These are phyloP conservation scores for Diogma glabrata DNA, from an alignment of 2,888 invertebrate species.

Conservation along the genomic window DNA sequence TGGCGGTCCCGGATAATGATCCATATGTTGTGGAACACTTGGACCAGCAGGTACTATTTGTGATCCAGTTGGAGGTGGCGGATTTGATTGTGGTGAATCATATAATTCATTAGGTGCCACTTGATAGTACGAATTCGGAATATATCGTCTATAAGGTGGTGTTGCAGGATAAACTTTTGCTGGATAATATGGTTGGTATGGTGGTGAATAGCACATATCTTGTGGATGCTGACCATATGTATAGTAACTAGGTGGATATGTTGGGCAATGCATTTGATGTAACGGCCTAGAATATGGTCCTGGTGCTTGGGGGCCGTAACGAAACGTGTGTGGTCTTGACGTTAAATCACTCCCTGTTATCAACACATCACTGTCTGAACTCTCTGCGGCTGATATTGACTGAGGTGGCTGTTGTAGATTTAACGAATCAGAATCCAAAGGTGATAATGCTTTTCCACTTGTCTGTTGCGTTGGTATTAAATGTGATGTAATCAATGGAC, in stretches of 20 bases:
- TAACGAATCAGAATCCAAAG: conserved; percentile 33
- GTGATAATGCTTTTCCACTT: conserved; percentile 31
- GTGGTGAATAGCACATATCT: conserved; percentile 39
- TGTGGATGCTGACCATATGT: conserved; percentile 24
- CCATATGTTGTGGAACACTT: conserved; percentile 36
- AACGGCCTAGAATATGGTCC: conserved; percentile 30
- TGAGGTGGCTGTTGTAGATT: conserved; percentile 30
- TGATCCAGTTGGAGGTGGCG: conserved; percentile 28
- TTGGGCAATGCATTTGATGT: conserved; percentile 37
- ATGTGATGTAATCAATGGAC: conserved; percentile 69
- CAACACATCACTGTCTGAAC: conserved; percentile 26
- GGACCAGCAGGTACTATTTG: conserved; percentile 36
- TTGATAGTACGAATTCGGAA: conserved; percentile 24
- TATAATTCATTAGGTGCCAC: conserved; percentile 29
- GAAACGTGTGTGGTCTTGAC: conserved; percentile 23
- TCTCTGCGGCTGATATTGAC: conserved; percentile 29
- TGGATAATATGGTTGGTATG: conserved; percentile 41
- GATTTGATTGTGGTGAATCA: conserved; percentile 24
- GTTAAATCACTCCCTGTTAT: conserved; percentile 30
- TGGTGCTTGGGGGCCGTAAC: conserved; percentile 22
- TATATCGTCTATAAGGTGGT: conserved; percentile 29
- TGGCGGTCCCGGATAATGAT: conserved; percentile 43
- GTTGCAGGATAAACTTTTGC: conserved; percentile 40
- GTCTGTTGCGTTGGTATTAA: conserved; percentile 35
- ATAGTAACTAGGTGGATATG: conserved; percentile 36